These are phyloP conservation scores for Neria commutata DNA, from an alignment of 2,888 invertebrate genomes.

Conservation along the genomic window DNA sequence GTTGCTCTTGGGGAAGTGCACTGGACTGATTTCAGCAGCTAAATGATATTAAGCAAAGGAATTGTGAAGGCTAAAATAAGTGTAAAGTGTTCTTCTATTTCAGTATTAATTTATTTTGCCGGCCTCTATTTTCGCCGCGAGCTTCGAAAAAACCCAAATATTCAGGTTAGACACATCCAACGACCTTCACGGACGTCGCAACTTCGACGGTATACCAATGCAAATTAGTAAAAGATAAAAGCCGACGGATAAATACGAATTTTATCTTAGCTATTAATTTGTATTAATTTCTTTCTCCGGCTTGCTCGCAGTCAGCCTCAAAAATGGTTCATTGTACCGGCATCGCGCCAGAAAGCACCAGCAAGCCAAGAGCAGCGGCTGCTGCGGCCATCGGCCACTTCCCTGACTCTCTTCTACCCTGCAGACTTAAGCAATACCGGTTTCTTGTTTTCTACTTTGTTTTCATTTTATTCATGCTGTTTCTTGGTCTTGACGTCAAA, in stretches of 20 bases:
- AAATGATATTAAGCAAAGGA: too few relatives aligned
- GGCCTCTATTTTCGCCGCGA: too few relatives aligned
- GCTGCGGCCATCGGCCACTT: too few relatives aligned
- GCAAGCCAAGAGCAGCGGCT: not conserved
- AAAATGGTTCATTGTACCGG: constrained; percentile 26
- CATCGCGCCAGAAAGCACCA: not conserved
- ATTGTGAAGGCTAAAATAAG: too few relatives aligned
- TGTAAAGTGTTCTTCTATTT: too few relatives aligned
- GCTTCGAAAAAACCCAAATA: too few relatives aligned
- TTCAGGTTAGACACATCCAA: too few relatives aligned
- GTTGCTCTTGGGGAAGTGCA: too few relatives aligned
- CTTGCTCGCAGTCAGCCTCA: not conserved
- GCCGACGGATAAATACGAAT: constrained; percentile 3
- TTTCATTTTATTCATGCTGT: constrained; percentile 31
- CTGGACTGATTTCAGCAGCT: too few relatives aligned
- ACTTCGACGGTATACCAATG: constrained; percentile 42
- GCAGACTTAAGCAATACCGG: too few relatives aligned
- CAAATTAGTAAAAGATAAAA: constrained; percentile 35
- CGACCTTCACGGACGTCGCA: constrained; percentile 46
- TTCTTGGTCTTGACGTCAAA: constrained; percentile 10
- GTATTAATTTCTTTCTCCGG: not conserved
- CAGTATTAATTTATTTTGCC: too few relatives aligned
- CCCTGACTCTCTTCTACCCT: too few relatives aligned
- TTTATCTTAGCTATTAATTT: constrained; percentile 9
- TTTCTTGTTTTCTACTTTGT: constrained; percentile 27